Percentiles rank a stretch among this genome's conserved stretches.
Conservation (phyloP, 2,888 invertebrate species). For the Pristionchus fissidentatus region DNA sequence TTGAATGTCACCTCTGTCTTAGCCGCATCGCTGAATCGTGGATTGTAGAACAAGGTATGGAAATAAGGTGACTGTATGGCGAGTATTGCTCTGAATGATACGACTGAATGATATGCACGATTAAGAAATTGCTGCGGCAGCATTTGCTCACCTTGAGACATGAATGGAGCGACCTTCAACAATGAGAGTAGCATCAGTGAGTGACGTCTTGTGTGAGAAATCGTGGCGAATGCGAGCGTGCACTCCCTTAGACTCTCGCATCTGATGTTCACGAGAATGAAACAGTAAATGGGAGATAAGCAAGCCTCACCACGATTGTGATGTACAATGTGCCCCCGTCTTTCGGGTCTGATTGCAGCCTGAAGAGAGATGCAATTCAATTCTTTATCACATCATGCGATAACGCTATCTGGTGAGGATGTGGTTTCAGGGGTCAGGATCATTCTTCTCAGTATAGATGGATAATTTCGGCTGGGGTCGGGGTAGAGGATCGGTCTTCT, state of each 20-base stretch:
- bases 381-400: too few relatives aligned
- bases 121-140: background rate
- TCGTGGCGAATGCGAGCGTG: background rate
- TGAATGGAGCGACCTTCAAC: background rate
- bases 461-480: too few relatives aligned
- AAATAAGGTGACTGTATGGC: background rate
- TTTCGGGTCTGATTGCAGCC: background rate
- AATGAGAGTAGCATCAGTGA: background rate
- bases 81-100: background rate
- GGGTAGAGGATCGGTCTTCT: too few relatives aligned
- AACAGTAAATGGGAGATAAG: too few relatives aligned
- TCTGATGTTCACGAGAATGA: background rate
- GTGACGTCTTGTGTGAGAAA: background rate
- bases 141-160: background rate
- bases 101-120: background rate
- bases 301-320: background rate
- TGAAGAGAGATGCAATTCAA: too few relatives aligned
- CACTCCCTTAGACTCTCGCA: background rate
- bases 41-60: background rate
- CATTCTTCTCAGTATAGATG: too few relatives aligned
- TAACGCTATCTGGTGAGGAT: too few relatives aligned
- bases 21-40: background rate
- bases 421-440: background rate
- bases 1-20: conserved; percentile 18
- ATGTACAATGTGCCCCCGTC: background rate